Evolutionary conservation across 2,888 invertebrate genomes (phyloP), one percentile per base, ranked within the genome.

Genomic region (Tetramorium bicarinatum): DNA sequence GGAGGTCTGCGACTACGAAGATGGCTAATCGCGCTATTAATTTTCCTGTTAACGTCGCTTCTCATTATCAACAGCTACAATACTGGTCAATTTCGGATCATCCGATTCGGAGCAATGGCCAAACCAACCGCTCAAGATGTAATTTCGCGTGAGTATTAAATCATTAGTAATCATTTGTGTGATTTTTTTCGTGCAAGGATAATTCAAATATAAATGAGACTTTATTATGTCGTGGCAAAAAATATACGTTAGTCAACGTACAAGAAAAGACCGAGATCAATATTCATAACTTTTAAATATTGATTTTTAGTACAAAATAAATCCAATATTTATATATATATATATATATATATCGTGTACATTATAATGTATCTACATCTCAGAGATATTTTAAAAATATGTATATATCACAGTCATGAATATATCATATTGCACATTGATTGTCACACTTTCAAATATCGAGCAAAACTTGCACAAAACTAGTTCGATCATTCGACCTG

Each of bases 11-110:
- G 92, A 62, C 38, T 92, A 77, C 91, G 87, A 87, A 92, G 89
- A 91, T 94, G 94, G 94, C 85, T 94, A 15, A 91, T 94, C 41
- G 92, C 86, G 29, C 76, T 93, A 49, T 77, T 94, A 38, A 79
- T 92, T 41, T 92, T 92, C 76, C 72, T 94, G 44, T 87, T 94
- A 18, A 89, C 88, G 29, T 93, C 92, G 11, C 86, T 94, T 66
- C 59, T 94, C 71, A 85, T 93, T 18, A 91, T 94, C 77, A 94
- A 94, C 84, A 93, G 88, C 77, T 91, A 94, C 71, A 90, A 92
- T 44, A 91, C 91, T 7, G 90, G 91, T 25, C 92, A 93, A 87
- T 92, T 93, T 85, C 91, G 87, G 11, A 64, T 83, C 0, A 52
- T 83, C 9, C 85, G 84, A 13, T 89, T 89, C n/a, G 86, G 88